Conservation (phyloP, 2,888 invertebrate species). For the Nesidiocoris tenuis region DNA sequence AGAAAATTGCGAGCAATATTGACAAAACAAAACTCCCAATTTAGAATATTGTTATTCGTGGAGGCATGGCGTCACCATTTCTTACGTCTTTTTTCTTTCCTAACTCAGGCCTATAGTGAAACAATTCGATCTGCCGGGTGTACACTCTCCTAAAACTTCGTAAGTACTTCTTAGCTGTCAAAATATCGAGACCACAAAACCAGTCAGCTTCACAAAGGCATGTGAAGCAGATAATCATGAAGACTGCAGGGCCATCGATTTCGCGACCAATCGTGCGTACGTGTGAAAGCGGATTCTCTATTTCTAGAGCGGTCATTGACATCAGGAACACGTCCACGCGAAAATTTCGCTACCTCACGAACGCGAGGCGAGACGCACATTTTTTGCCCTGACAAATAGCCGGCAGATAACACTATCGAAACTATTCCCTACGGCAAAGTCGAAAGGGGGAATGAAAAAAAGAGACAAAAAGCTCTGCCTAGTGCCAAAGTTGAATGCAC, state of each 20-base stretch:
- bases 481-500: background rate
- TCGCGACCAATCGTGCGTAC: background rate
- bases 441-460: background rate
- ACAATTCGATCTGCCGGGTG: too few species aligned
- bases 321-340: background rate
- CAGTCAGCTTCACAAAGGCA: too few species aligned
- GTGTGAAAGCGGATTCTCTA: background rate
- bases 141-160: too few species aligned
- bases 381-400: background rate
- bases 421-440: background rate
- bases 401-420: background rate
- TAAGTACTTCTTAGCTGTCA: too few species aligned
- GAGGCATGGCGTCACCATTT: too few species aligned
- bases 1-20: too few species aligned
- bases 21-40: too few species aligned
- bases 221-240: too few species aligned
- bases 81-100: too few species aligned
- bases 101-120: too few species aligned
- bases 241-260: background rate
- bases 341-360: background rate
- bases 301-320: background rate
- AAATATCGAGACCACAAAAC: background rate
- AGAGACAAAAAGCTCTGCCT: background rate
- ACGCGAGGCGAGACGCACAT: background rate
- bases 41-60: too few species aligned